These are phyloP conservation scores for Gephyroberyx darwinii DNA, from an alignment of 2,797 vertebrate species.

Conservation along the genomic window DNA sequence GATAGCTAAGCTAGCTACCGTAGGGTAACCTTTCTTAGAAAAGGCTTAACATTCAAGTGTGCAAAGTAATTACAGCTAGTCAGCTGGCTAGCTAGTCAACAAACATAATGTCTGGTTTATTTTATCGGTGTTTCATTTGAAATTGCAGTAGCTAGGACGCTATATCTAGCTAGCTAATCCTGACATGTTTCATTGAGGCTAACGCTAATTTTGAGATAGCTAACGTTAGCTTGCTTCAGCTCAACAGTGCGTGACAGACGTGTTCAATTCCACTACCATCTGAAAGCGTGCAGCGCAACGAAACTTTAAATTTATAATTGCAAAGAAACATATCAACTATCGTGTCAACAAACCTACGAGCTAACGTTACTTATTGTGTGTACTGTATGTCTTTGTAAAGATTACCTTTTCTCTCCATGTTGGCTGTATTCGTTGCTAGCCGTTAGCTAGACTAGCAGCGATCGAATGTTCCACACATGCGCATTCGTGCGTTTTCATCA, in stretches of 20 bases:
- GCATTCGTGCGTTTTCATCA: conserved; percentile 39
- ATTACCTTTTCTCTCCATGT: conserved; percentile 89
- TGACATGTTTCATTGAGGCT: conserved; percentile 68
- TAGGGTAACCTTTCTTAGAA: conserved; percentile 8
- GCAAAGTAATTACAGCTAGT: conserved; percentile 2
- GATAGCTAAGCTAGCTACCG: conserved; percentile 44
- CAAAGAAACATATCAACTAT: background rate
- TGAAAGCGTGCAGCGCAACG: conserved; percentile 22
- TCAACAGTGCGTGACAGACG: conserved; percentile 70
- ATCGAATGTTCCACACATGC: conserved; percentile 75
- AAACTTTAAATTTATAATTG: background rate
- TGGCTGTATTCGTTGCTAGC: conserved; percentile 77
- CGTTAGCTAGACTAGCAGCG: conserved; percentile 72
- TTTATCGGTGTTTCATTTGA: conserved; percentile 11
- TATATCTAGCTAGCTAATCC: conserved; percentile 65
- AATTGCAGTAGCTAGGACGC: conserved; percentile 29
- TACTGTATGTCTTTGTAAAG: conserved; percentile 44
- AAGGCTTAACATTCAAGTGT: conserved; percentile 5
- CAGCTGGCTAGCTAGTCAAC: background rate
- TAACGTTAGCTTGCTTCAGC: conserved; percentile 65
- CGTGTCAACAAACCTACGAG: background rate
- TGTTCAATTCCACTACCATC: conserved; percentile 55
- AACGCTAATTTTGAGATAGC: conserved; percentile 65
- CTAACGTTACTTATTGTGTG: background rate
- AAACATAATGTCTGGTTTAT: background rate